Base-by-base conservation (phyloP, 2,113 vertebrate genomes). In the Todiramphus chloris region DNA sequence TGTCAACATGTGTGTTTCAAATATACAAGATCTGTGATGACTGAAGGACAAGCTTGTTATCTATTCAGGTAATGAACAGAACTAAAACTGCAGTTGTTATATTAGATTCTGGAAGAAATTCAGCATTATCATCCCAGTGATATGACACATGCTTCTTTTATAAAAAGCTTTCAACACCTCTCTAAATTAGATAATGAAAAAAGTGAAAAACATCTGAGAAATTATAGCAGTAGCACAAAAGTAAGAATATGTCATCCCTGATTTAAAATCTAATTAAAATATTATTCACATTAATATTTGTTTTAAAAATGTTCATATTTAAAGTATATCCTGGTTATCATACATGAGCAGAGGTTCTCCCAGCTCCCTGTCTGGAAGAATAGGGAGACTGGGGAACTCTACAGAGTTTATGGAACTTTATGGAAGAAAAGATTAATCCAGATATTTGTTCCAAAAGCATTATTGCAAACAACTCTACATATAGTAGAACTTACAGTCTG, bases 71-170 rank as follows among this genome's bases (percentile, higher is more conserved):
- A 92, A 95, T 6, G 56, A 90, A 87, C 13, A 68, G 53, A 87
- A 51, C n/a, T 84, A 18, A 87, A 89, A 74, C 66, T 2, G 7
- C 27, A 81, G 60, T 69, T 3, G 5, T 93, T 92, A 37, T 35
- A 64, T 88, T 78, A 93, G 59, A 77, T 83, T 14, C 77, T 75
- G 74, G 35, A 96, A 90, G 72, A 95, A 94, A 93, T n/a, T 87
- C 67, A 89, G 77, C 23, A 55, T 90, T 93, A 74, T 62, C 66
- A 87, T 77, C 51, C 76, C 78, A 81, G 53, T 58, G 48, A 80
- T 70, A 67, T 74, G 74, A 75, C 13, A 15, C 83, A 55, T 2
- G 2, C 28, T 72, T 78, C 76, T 83, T 89, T 87, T 88, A 88
- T 43, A 69, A 83, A 92, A 94, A 66, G 51, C 64, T 93, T 89